These are phyloP conservation scores for Chaitophorus viminalis DNA, from an alignment of 2,888 invertebrate species.

Conservation along the genomic window DNA sequence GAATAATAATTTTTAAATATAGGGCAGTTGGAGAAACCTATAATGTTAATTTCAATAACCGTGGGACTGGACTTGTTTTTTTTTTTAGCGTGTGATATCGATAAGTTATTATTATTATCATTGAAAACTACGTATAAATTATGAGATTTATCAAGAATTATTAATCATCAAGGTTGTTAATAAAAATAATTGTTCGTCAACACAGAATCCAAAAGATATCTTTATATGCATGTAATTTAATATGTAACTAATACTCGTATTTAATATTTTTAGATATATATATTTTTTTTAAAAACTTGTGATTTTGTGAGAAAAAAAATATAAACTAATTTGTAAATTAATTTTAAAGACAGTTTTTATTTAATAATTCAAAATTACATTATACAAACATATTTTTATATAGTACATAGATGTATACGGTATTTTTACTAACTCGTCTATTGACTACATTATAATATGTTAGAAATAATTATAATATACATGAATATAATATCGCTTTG, in stretches of 20 bases:
- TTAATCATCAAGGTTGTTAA: conserved; percentile 30
- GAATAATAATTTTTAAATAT: conserved; percentile 23
- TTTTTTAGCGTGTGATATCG: conserved; percentile 6
- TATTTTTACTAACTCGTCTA: no score
- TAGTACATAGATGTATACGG: no score
- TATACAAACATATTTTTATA: no score
- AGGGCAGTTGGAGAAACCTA: conserved; percentile 10
- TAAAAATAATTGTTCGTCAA: not conserved
- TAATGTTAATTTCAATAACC: conserved; percentile 22
- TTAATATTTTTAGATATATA: not conserved
- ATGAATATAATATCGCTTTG: no score
- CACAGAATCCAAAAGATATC: not conserved
- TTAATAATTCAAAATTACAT: no score
- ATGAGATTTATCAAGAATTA: conserved; percentile 25
- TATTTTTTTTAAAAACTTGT: no score
- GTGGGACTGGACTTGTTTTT: conserved; percentile 27
- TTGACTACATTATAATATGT: no score
- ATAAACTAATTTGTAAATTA: no score
- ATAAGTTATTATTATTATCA: conserved; percentile 20
- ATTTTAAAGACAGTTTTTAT: no score
- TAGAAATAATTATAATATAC: no score
- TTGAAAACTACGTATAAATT: conserved; percentile 3
- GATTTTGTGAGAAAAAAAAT: no score
- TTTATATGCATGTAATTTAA: no score
- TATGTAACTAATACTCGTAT: not conserved